Conservation (phyloP, 2,113 vertebrate genomes). For the Paradoxurus hermaphroditus region DNA sequence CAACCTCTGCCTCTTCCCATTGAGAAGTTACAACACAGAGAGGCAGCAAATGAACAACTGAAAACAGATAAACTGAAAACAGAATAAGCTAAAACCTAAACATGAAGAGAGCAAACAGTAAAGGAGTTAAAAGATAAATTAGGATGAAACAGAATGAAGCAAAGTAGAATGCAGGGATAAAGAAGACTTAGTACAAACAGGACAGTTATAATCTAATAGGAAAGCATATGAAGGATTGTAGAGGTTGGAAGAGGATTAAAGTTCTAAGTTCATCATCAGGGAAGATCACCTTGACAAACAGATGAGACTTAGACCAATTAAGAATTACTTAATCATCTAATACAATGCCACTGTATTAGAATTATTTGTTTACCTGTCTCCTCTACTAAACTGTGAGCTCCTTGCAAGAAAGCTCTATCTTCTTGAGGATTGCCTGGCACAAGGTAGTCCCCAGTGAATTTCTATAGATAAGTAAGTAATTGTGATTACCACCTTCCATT, state of each 20-base stretch:
- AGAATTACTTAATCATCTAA: conserved; percentile 50
- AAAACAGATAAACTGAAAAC: too few relatives aligned
- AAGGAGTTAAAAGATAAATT: conserved; percentile 33
- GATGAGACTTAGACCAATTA: conserved; percentile 48
- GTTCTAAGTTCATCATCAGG: conserved; percentile 54
- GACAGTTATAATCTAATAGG: conserved; percentile 50
- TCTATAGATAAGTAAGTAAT: not conserved
- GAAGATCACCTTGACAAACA: conserved; percentile 42
- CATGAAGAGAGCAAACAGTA: not conserved
- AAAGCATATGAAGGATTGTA: conserved; percentile 45
- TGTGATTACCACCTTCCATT: conserved; percentile 5
- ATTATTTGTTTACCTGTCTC: conserved; percentile 21
- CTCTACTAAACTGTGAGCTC: conserved; percentile 25
- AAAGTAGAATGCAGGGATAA: conserved; percentile 33
- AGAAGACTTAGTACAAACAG: conserved; percentile 28
- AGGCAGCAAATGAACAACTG: conserved; percentile 24
- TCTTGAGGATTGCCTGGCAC: not conserved
- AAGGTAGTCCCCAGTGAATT: conserved; percentile 19
- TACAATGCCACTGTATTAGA: conserved; percentile 38
- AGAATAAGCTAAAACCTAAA: conserved; percentile 27
- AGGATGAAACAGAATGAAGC: conserved; percentile 24
- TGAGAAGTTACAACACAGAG: conserved; percentile 29
- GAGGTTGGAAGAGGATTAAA: conserved; percentile 57
- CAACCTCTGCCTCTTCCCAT: not conserved
- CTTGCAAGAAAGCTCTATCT: conserved; percentile 27